Base-by-base conservation (phyloP, 2,113 vertebrate species). In the Irena cyanogastra region DNA sequence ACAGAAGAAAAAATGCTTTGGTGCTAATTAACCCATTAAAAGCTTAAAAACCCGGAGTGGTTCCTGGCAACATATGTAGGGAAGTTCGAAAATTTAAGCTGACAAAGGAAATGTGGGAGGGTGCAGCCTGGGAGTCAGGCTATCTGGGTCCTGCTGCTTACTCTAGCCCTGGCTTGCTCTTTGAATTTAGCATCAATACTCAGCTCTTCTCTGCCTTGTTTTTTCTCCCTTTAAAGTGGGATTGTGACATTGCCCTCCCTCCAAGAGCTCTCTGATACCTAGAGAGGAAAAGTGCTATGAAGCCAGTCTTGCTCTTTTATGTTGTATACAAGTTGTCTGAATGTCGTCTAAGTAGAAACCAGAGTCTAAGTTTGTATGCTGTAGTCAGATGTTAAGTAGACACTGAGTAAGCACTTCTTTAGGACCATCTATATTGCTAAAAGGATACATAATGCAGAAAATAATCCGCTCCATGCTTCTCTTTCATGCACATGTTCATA, bases 1-100 rank as follows among this genome's bases (percentile, higher is more conserved):
- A 98, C 97, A 98, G 97, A 97, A 96, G 95, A 97, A 98, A 98
- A 97, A 98, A 98, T 98, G 95, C 89, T 98, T 97, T 97, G 89
- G 94, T 96, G 95, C 96, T 98, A 98, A 98, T 98, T 98, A 98
- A 97, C 97, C 97, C 97, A 97, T 94, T 96, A 95, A 96, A 97
- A 96, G 53, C 95, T 97, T 96, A 97, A 92, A 85, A 95, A 89
- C 63, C 50, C 70, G 44, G 78, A 68, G 33, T 94, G 78, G 84
- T 82, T 87, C 74, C 91, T 78, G 31, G 93, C 91, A 97, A 59
- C 17, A 24, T 39, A n/a, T 11, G 69, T 5, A 83, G 78, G 78
- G 87, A 90, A 94, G 71, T 90, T 94, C 33, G 37, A 37, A 90
- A 81, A 74, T 89, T 65, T 53, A 61, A 84, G n/a, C 69, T 91